Base-by-base conservation (phyloP, 2,113 vertebrate genomes). In the Cathartes aura region DNA sequence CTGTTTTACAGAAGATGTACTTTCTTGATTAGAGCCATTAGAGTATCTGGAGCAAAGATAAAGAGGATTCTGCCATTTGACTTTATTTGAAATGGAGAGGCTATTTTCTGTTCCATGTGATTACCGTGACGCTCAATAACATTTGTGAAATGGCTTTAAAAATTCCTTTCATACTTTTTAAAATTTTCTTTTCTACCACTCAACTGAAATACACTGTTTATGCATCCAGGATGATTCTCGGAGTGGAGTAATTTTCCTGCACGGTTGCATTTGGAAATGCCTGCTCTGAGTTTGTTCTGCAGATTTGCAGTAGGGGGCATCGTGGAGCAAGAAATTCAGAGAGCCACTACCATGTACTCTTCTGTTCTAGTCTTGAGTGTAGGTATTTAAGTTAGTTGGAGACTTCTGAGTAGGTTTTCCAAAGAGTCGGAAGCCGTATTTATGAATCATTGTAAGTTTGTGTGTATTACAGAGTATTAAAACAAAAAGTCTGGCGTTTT, bases 251-350 rank as follows among this genome's bases (percentile, higher is more conserved):
- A 16, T 63, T 83, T 38, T 26, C 38, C 21, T 67, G 34, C 17
- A 8, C 2, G 2, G 14, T 71, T 81, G 34, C 19, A 2, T 48
- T 72, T 40, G 48, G 84, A 52, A 79, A 29, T 36, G n/a, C 27
- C 40, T 67, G 60, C 36, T 74, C 8, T 26, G 71, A 18, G 47
- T 70, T 58, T 52, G 26, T 63, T 47, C 36, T 47, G n/a, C 38
- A 45, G 40, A 8, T 71, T 60, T 74, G 42, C 96, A 71, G 86
- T 36, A 94, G 96, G 30, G 67, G 96, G 92, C 92, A 56, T 29
- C 2, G 1, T 82, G 83, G 91, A 71, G 64, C 76, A 82, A 82
- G 76, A 52, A 93, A 93, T 42, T 2, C 36, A 23, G 34, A 52
- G 42, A 42, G 26, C 5, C 34, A 43, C 3, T 13, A 11, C 5